A percentile compares a stretch with the other conserved stretches of the same genome.
Evolutionary conservation across 1,140 invertebrate genomes (phyloP).

Genomic region (Zaprionus lachaisei): DNA sequence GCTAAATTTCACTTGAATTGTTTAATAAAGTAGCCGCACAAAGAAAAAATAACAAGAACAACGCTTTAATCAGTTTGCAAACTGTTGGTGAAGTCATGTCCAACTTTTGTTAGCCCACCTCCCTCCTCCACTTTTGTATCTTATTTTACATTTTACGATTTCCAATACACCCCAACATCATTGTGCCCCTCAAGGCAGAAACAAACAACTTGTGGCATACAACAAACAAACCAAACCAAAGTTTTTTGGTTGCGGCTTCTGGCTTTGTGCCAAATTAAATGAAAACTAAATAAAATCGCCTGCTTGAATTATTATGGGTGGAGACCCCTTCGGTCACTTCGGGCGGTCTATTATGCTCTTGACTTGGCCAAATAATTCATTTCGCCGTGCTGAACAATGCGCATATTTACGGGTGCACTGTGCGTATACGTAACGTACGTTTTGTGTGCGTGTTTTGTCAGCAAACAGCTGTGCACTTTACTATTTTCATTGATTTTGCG

Average conservation of each 20-base stretch:
- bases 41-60: neutral
- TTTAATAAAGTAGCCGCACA: constrained; percentile 1
- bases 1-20: constrained; percentile 3
- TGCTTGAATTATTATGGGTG: constrained; percentile 23
- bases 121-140: constrained; percentile 18
- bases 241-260: neutral
- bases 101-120: constrained; percentile 26
- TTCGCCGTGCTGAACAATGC: constrained; percentile 56
- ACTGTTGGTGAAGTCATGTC: constrained; percentile 12
- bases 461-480: constrained; percentile 22
- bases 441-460: constrained; percentile 2
- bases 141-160: constrained; percentile 34
- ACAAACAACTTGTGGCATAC: constrained; percentile 44
- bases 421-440: constrained; percentile 58
- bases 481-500: constrained; percentile 40
- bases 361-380: constrained; percentile 30
- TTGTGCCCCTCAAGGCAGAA: neutral
- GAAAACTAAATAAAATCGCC: constrained; percentile 20
- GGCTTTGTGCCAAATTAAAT: constrained; percentile 32
- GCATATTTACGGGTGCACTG: constrained; percentile 54
- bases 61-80: constrained; percentile 34
- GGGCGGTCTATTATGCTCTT: constrained; percentile 6
- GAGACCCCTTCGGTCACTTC: constrained; percentile 3
- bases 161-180: neutral
- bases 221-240: constrained; percentile 2